Conservation (phyloP, 2,888 invertebrate species). For the Apotomis capreana region DNA sequence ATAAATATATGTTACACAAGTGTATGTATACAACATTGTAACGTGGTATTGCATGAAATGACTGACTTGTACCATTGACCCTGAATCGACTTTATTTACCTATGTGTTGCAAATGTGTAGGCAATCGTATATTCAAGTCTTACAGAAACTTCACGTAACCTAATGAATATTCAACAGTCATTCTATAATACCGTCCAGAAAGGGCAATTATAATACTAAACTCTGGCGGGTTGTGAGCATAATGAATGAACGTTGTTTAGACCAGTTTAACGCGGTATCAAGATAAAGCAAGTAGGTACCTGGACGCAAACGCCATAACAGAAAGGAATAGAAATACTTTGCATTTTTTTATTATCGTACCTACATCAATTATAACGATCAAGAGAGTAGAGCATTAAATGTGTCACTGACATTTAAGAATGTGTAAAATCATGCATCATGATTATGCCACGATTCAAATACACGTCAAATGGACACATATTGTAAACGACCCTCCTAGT, state of each 20-base stretch:
- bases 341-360: no score
- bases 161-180: conserved; percentile 24
- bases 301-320: no score
- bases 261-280: not conserved
- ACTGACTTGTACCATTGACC: conserved; percentile 30
- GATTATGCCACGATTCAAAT: no score
- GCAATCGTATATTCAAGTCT: conserved; percentile 6
- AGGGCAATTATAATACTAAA: not conserved
- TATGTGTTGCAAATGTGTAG: conserved; percentile 24
- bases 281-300: no score
- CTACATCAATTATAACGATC: no score
- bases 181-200: not conserved
- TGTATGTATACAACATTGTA: conserved; percentile 17
- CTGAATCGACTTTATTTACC: conserved; percentile 16
- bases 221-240: not conserved
- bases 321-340: no score
- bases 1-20: conserved; percentile 30
- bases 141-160: conserved; percentile 19
- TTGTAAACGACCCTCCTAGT: no score
- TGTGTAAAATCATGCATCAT: no score
- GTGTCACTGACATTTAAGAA: no score
- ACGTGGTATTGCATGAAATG: conserved; percentile 7
- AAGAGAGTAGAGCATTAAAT: no score
- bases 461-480: no score
- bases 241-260: not conserved